Evolutionary conservation across 2,113 vertebrate genomes (phyloP).

Genomic region (Nothoprocta perdicaria): DNA sequence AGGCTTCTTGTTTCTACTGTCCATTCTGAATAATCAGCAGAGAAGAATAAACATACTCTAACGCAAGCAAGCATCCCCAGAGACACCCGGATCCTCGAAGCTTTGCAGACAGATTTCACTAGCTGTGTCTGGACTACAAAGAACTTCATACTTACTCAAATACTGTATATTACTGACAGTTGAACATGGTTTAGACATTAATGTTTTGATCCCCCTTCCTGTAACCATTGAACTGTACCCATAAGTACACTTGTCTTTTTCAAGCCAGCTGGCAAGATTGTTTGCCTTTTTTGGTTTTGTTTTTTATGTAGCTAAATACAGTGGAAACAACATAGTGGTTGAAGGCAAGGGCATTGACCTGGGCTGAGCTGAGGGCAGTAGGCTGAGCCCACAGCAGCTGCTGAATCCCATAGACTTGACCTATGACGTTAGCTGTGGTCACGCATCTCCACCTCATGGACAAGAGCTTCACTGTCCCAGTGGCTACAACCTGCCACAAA

Average conservation of each 20-base stretch:
- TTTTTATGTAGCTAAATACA: fast-evolving
- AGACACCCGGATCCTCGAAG: not conserved
- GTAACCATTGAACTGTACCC: not conserved
- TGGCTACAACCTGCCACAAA: fast-evolving
- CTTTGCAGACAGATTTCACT: not conserved
- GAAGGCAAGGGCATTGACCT: not conserved
- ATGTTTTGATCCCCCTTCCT: not conserved
- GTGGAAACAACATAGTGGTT: fast-evolving
- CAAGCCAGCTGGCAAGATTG: not conserved
- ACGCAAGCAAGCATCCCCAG: not conserved
- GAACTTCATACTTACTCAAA: not conserved
- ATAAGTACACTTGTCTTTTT: not conserved
- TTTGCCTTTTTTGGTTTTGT: not conserved
- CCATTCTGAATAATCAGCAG: fast-evolving
- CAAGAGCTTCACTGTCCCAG: not conserved
- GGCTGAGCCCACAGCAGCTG: not conserved
- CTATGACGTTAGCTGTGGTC: not conserved
- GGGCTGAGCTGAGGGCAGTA: not conserved
- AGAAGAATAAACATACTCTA: not conserved
- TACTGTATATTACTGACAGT: fast-evolving
- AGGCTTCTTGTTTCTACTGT: not conserved
- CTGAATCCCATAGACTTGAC: not conserved
- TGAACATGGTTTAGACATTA: fast-evolving
- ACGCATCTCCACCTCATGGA: constrained; percentile 5
- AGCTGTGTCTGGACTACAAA: not conserved